Evolutionary conservation across 2,888 invertebrate genomes (phyloP).

Genomic region (Phaonia tiefii): DNA sequence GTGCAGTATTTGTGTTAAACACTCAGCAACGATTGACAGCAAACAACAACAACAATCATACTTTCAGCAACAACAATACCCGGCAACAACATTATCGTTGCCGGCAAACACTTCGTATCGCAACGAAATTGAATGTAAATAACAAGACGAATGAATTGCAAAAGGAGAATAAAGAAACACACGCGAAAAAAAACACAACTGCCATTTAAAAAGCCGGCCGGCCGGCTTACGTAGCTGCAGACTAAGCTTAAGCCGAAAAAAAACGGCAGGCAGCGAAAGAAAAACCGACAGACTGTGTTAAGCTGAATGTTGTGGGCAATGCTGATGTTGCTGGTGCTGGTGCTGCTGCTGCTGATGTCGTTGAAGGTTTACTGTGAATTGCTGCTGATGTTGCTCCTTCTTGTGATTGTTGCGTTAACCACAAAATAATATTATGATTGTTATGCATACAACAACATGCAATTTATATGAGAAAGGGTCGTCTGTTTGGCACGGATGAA

Average conservation of each 20-base stretch:
- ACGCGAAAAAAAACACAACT: constrained; percentile 48
- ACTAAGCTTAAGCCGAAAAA: constrained; percentile 37
- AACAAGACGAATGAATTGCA: constrained; percentile 14
- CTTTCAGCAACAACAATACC: constrained; percentile 34
- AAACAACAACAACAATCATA: neutral
- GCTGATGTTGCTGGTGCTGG: constrained; percentile 1
- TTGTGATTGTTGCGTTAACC: constrained; percentile 42
- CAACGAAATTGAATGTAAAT: neutral
- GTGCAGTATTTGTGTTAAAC: neutral
- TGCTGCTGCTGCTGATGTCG: constrained; percentile 24
- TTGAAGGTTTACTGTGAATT: constrained; percentile 32
- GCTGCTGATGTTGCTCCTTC: constrained; percentile 17
- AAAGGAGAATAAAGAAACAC: constrained; percentile 22
- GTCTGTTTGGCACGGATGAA: no score
- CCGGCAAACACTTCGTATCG: no score
- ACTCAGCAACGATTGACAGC: neutral
- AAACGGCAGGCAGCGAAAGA: constrained; percentile 16
- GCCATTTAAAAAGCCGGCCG: constrained; percentile 59
- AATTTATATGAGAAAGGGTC: no score
- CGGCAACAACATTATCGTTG: constrained; percentile 27
- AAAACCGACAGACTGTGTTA: neutral
- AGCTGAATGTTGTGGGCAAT: constrained; percentile 25
- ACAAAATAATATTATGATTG: constrained; percentile 44
- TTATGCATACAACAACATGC: constrained; percentile 42
- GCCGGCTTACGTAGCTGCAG: constrained; percentile 68